These are phyloP conservation scores for Anthrax anthrax DNA, from an alignment of 2,888 invertebrate species.

Conservation along the genomic window DNA sequence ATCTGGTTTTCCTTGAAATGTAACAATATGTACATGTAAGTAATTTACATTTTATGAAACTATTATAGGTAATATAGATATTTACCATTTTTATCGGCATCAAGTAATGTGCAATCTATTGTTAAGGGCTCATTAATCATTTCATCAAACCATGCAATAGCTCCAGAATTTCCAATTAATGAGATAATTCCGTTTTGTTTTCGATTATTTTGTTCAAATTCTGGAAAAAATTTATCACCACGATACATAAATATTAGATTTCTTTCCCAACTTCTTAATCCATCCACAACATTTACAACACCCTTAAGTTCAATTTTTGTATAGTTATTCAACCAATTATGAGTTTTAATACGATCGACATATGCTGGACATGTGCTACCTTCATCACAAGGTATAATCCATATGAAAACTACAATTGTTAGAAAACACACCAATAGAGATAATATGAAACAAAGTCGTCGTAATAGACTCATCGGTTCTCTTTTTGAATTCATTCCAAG, in stretches of 20 bases:
- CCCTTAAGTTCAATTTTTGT: slow-evolving; percentile 56
- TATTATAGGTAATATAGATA: no score
- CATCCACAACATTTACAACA: slow-evolving; percentile 52
- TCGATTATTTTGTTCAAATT: slow-evolving; percentile 33
- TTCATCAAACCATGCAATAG: slow-evolving; percentile 58
- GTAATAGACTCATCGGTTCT: slow-evolving; percentile 48
- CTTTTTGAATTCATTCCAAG: slow-evolving; percentile 17
- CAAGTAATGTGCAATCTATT: slow-evolving; percentile 58
- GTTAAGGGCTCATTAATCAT: slow-evolving; percentile 53
- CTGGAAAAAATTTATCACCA: slow-evolving; percentile 47
- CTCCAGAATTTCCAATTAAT: slow-evolving; percentile 53
- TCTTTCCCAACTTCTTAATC: slow-evolving; percentile 45
- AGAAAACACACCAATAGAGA: slow-evolving; percentile 57
- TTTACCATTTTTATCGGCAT: slow-evolving; percentile 51
- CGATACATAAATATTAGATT: slow-evolving; percentile 62
- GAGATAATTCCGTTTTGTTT: slow-evolving; percentile 48
- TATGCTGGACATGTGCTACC: slow-evolving; percentile 47
- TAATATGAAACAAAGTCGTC: slow-evolving; percentile 52
- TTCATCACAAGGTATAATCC: slow-evolving; percentile 62
- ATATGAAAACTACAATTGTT: slow-evolving; percentile 57
- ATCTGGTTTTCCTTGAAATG: slow-evolving; percentile 38
- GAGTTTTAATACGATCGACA: slow-evolving; percentile 42
- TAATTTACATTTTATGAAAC: no score
- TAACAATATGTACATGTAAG: no score
- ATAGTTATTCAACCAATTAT: slow-evolving; percentile 53